A percentile compares a stretch with the other conserved stretches of the same genome.
Conservation (phyloP, 2,113 vertebrate genomes). For the Pterophyllum scalare region DNA sequence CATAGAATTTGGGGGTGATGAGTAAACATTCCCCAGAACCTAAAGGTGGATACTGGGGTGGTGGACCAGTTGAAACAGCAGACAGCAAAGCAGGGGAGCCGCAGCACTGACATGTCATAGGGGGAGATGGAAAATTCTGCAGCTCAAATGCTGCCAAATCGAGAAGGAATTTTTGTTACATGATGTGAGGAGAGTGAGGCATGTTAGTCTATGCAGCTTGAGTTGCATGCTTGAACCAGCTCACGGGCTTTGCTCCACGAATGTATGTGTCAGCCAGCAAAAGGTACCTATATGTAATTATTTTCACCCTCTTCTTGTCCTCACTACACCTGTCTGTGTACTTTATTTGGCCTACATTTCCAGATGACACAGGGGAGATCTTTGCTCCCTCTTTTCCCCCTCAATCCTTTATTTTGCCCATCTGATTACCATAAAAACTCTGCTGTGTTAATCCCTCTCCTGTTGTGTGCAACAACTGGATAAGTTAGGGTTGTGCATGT, state of each 20-base stretch:
- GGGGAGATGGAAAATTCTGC: background rate
- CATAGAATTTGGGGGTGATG: background rate
- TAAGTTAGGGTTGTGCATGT: slow-evolving; percentile 33
- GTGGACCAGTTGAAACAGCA: background rate
- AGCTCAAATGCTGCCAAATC: background rate
- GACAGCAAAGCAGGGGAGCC: background rate
- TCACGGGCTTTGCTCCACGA: background rate
- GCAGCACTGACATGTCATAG: background rate
- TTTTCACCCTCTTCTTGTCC: slow-evolving; percentile 69
- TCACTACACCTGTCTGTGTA: slow-evolving; percentile 73
- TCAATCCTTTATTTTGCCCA: slow-evolving; percentile 54
- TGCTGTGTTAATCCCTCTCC: slow-evolving; percentile 65
- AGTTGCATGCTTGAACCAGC: background rate
- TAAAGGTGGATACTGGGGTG: background rate
- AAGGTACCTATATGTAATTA: slow-evolving; percentile 62
- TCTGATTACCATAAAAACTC: slow-evolving; percentile 72
- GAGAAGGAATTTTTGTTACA: background rate
- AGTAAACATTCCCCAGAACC: background rate
- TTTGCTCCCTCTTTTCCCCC: slow-evolving; percentile 49
- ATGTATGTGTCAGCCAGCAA: slow-evolving; percentile 41
- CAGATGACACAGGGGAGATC: slow-evolving; percentile 79
- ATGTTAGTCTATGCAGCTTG: background rate
- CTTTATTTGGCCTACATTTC: slow-evolving; percentile 79
- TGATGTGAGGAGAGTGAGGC: slow-evolving; percentile 1
- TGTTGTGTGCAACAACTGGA: slow-evolving; percentile 43